A percentile compares a stretch with the other conserved stretches of the same genome.
Evolutionary conservation across 2,113 vertebrate species (phyloP).

Genomic region (Eurystomus gularis): DNA sequence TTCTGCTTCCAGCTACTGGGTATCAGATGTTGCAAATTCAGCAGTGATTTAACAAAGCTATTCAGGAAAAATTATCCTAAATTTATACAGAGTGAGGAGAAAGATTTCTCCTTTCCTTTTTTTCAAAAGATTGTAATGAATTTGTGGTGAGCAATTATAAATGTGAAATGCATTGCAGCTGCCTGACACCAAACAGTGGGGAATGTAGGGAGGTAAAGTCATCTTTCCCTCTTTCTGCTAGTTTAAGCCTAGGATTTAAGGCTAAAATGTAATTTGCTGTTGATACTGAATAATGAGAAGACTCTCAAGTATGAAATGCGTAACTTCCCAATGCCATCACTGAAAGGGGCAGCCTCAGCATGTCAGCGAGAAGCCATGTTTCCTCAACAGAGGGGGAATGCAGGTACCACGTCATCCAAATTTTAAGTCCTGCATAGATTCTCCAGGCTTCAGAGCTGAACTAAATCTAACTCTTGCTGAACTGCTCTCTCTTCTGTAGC

Average conservation of each 20-base stretch:
- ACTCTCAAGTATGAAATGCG: not conserved
- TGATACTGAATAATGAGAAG: not conserved
- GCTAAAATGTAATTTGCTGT: not conserved
- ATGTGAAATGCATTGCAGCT: not conserved
- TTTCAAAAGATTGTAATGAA: not conserved
- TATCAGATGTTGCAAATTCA: not conserved
- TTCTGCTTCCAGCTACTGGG: not conserved
- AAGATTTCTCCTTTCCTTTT: not conserved
- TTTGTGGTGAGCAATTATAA: not conserved
- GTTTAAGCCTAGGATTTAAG: not conserved
- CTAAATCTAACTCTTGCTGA: not conserved
- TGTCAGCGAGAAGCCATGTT: not conserved
- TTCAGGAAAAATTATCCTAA: not conserved
- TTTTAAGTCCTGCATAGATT: not conserved
- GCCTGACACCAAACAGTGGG: not conserved
- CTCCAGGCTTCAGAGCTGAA: not conserved
- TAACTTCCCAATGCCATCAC: not conserved
- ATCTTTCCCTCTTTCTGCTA: not conserved
- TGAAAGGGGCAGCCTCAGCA: not conserved
- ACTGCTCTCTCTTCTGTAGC: not conserved
- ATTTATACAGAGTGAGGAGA: not conserved
- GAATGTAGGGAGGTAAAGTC: not conserved
- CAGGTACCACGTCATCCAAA: fast-evolving
- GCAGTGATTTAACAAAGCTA: not conserved
- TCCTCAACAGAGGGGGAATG: not conserved